A percentile compares a stretch with the other conserved stretches of the same genome.
Conservation (phyloP, 1,140 invertebrate genomes). For the Zaprionus capensis region DNA sequence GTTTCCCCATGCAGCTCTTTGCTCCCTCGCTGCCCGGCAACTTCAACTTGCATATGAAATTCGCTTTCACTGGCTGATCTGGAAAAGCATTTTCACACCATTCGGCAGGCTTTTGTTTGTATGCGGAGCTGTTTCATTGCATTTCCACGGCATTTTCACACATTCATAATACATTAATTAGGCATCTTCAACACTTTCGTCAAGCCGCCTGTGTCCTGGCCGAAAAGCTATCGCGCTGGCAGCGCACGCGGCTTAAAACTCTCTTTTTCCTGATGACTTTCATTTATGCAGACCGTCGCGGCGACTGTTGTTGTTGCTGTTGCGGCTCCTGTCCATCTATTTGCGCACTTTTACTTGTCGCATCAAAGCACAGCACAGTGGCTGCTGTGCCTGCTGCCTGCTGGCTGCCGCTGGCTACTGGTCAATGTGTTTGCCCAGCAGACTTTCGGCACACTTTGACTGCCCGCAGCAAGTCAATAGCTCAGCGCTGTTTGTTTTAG, state of each 20-base stretch:
- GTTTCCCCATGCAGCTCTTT: slow-evolving; percentile 3
- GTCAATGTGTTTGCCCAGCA: slow-evolving; percentile 47
- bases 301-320: slow-evolving; percentile 51
- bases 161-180: slow-evolving; percentile 80
- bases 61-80: slow-evolving; percentile 80
- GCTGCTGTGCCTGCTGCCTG: slow-evolving; percentile 1
- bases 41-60: slow-evolving; percentile 61
- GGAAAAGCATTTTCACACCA: slow-evolving; percentile 75
- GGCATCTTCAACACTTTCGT: slow-evolving; percentile 72
- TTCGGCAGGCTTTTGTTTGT: slow-evolving; percentile 36
- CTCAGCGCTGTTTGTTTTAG: slow-evolving; percentile 61
- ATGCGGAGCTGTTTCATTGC: slow-evolving; percentile 49
- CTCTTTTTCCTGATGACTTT: slow-evolving; percentile 75
- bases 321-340: slow-evolving; percentile 54
- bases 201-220: slow-evolving; percentile 56
- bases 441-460: slow-evolving; percentile 57
- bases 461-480: slow-evolving; percentile 38
- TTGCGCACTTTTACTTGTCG: slow-evolving; percentile 77
- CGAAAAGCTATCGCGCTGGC: slow-evolving; percentile 45
- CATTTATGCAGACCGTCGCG: slow-evolving; percentile 50
- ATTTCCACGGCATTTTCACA: slow-evolving; percentile 62
- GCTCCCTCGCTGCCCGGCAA: not conserved
- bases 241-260: slow-evolving; percentile 46
- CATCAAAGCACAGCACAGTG: slow-evolving; percentile 31
- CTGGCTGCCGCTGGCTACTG: slow-evolving; percentile 38